These are phyloP conservation scores for Crossoptilon crossoptilon DNA, from an alignment of 2,797 vertebrate species.

Conservation along the genomic window DNA sequence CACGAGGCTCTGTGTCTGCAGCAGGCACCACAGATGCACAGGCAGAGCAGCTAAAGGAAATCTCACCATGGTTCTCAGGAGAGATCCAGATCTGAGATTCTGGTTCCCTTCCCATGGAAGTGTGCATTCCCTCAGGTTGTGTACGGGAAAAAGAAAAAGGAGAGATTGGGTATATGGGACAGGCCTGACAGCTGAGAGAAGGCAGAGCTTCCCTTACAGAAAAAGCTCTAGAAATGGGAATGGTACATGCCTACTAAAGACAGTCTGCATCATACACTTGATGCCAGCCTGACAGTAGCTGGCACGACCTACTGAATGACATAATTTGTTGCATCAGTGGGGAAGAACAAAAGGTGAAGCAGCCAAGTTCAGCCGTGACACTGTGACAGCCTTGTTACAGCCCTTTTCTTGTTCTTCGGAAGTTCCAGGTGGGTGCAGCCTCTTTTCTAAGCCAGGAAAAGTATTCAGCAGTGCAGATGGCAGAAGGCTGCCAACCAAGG, in stretches of 20 bases:
- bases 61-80: neutral
- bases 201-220: neutral
- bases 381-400: neutral
- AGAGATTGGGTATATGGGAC: neutral
- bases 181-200: neutral
- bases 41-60: neutral
- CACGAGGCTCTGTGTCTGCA: neutral
- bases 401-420: neutral
- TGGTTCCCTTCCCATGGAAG: neutral
- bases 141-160: neutral
- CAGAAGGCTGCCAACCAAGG: neutral
- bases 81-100: neutral
- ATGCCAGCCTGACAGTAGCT: constrained; percentile 16
- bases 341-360: neutral
- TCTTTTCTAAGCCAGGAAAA: neutral
- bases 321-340: neutral
- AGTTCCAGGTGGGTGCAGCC: neutral
- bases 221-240: neutral
- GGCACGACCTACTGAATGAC: neutral
- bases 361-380: constrained; percentile 15
- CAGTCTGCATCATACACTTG: neutral
- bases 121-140: neutral
- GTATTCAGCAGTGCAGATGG: neutral
- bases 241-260: neutral
- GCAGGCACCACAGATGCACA: neutral